phyloP scores from a whole-genome alignment of 2,888 invertebrate species.

The Onthophagus sagittarius region DNA sequence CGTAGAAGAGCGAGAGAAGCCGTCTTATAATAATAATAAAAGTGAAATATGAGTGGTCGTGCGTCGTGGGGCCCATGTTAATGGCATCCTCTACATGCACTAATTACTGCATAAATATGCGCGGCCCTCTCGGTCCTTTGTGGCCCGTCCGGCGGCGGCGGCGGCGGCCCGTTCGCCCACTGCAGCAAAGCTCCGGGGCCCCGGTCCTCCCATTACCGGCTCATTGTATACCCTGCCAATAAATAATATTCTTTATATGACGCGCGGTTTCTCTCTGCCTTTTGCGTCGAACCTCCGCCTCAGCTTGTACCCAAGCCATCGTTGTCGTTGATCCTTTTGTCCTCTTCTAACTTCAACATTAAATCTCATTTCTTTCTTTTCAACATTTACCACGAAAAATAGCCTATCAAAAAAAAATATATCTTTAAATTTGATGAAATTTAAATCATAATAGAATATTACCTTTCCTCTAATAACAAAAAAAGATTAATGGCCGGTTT shows the following conservation, averaged over 20 bases:
- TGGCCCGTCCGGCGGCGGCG: conserved; percentile 31
- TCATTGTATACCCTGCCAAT: conserved; percentile 49
- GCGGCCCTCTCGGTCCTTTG: conserved; percentile 40
- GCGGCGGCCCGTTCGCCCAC: conserved; percentile 12
- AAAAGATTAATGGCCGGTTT: too few relatives aligned
- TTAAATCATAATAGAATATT: too few relatives aligned
- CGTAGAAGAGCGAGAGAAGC: background rate
- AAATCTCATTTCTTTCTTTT: too few relatives aligned
- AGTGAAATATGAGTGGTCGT: conserved; percentile 23
- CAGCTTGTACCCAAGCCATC: background rate
- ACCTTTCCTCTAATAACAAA: too few relatives aligned
- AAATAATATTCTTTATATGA: conserved; percentile 50
- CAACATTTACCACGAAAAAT: too few relatives aligned
- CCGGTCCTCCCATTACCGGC: conserved; percentile 43
- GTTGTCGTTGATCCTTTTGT: background rate
- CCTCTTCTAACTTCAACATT: background rate
- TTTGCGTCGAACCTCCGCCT: background rate
- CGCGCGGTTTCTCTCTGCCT: conserved; percentile 31
- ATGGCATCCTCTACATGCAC: conserved; percentile 37
- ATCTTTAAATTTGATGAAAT: too few relatives aligned
- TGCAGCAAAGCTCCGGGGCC: conserved; percentile 22
- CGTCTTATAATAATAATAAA: conserved; percentile 22
- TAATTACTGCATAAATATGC: conserved; percentile 45
- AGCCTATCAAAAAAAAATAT: too few relatives aligned
- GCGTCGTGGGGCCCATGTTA: conserved; percentile 32